Evolutionary conservation across 2,113 vertebrate genomes (phyloP).

Genomic region (Syngnathoides biaculeatus): DNA sequence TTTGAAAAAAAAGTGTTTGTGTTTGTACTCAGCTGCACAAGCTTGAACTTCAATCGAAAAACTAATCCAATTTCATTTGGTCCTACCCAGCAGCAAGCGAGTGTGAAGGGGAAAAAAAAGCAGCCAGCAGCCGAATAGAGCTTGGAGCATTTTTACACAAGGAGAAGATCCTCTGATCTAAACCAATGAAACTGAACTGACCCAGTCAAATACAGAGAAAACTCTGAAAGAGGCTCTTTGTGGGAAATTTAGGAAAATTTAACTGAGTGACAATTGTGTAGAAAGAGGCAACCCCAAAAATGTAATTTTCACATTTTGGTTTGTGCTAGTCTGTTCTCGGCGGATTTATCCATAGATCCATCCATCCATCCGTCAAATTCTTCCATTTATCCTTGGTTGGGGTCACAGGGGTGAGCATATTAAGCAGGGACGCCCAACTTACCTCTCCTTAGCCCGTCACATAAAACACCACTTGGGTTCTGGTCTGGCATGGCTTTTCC

Average conservation of each 20-base stretch:
- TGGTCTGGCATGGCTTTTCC: too few relatives aligned
- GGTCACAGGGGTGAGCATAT: too few relatives aligned
- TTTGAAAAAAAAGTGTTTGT: too few relatives aligned
- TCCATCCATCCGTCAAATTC: too few relatives aligned
- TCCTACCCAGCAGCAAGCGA: constrained; percentile 36
- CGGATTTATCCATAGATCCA: too few relatives aligned
- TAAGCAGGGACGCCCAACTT: too few relatives aligned
- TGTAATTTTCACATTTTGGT: too few relatives aligned
- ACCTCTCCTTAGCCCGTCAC: too few relatives aligned
- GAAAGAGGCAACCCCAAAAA: background rate
- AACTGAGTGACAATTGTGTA: background rate
- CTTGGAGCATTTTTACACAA: background rate
- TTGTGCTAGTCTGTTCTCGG: too few relatives aligned
- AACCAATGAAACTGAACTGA: background rate
- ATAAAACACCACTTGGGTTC: too few relatives aligned
- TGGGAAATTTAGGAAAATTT: background rate
- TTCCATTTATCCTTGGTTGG: too few relatives aligned
- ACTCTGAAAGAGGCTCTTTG: background rate
- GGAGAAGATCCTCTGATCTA: background rate
- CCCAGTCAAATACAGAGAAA: background rate
- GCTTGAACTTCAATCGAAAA: constrained; percentile 18
- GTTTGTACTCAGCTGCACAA: too few relatives aligned
- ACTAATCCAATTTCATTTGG: constrained; percentile 51
- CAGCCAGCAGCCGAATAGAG: constrained; percentile 5
- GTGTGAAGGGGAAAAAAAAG: constrained; percentile 46